phyloP scores from a whole-genome alignment of 2,888 invertebrate genomes.

The Melanostoma mellinum region DNA sequence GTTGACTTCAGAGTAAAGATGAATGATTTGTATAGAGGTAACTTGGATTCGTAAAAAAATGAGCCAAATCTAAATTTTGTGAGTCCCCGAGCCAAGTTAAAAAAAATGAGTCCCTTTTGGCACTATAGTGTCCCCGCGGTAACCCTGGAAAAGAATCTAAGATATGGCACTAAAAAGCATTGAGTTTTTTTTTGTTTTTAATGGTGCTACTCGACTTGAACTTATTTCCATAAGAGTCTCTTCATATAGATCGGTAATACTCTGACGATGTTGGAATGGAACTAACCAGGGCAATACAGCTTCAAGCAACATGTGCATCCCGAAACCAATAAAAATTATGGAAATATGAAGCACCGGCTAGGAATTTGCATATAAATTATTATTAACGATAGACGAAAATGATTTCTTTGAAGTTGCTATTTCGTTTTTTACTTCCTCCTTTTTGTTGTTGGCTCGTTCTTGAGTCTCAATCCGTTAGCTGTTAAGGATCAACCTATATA shows the following conservation, averaged over 20 bases:
- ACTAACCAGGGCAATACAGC: slow-evolving; percentile 58
- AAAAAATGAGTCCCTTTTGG: no score
- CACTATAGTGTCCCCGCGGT: no score
- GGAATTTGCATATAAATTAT: slow-evolving; percentile 69
- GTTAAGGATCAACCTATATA: background rate
- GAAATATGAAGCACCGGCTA: slow-evolving; percentile 54
- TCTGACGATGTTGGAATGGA: slow-evolving; percentile 23
- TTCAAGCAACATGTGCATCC: slow-evolving; percentile 53
- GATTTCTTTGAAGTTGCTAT: slow-evolving; percentile 60
- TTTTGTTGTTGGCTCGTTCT: background rate
- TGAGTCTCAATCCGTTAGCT: background rate
- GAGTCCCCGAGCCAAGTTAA: no score
- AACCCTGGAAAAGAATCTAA: background rate
- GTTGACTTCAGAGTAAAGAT: no score
- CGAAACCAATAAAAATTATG: slow-evolving; percentile 66
- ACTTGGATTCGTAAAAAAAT: no score
- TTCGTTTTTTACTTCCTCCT: background rate
- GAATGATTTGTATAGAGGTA: no score
- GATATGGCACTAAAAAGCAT: background rate
- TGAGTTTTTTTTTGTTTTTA: slow-evolving; percentile 37
- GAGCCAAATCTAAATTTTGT: no score
- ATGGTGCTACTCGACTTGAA: slow-evolving; percentile 49
- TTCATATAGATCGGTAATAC: slow-evolving; percentile 34
- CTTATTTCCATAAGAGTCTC: slow-evolving; percentile 63
- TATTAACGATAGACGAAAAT: slow-evolving; percentile 62